Evolutionary conservation across 2,797 vertebrate species (phyloP), one percentile per base, ranked within the genome.

Genomic region (Tachyglossus aculeatus): DNA sequence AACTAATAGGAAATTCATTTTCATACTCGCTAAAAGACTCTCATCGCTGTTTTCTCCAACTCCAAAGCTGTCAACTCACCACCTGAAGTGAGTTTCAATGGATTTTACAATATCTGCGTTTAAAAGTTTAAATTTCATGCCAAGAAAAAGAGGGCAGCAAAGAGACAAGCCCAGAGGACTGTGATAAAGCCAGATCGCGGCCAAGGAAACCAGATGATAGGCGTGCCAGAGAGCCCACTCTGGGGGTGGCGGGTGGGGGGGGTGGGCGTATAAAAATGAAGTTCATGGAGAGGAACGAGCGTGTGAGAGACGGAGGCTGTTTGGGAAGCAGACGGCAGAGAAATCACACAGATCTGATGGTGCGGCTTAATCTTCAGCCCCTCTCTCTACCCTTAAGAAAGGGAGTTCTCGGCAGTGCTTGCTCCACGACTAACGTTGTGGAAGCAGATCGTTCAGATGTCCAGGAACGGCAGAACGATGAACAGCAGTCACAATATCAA

Each of bases 341-440:
- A 69, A 21, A 60, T 24, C 16, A 36, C 19, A 33, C 36, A n/a
- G 70, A 24, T 4, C 41, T 37, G 21, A 32, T 3, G 54, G 31
- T 68, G 76, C 74, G 74, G 71, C 66, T 67, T n/a, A 3, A 55
- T 59, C 52, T 53, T n/a, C 1, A 60, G 39, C 53, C 32, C 44
- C 62, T 60, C 51, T n/a, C n/a, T 56, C 34, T 41, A 34, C 32
- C 3, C 64, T 24, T 34, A 3, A 6, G 15, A 36, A 39, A 32
- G 45, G 31, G 4, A 34, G 47, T 15, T 41, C 37, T 18, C 68
- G 38, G 14, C n/a, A n/a, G n/a, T 9, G 16, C 21, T 76, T 47
- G 43, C 74, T 62, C 43, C 33, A 7, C 1, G 2, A 33, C 11
- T 39, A 50, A 21, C n/a, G 8, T 4, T 13, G 33, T 41, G 55